These are phyloP conservation scores for Phalacrocorax aristotelis DNA, from an alignment of 2,113 vertebrate genomes.

Conservation along the genomic window DNA sequence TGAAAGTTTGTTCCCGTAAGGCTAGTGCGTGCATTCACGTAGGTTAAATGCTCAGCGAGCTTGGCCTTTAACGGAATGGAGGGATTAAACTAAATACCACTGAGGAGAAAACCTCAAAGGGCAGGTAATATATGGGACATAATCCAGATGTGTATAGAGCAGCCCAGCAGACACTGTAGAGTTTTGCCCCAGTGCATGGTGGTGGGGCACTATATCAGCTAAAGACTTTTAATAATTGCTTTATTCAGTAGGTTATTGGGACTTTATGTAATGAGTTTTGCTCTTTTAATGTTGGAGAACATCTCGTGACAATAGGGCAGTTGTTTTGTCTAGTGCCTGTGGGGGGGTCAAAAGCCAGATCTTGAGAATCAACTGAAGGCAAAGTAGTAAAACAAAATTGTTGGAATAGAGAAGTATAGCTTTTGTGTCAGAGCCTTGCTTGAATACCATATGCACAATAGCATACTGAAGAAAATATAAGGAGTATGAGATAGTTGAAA, in stretches of 20 bases:
- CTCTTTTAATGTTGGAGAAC: neutral
- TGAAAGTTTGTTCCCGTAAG: neutral
- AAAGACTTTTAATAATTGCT: neutral
- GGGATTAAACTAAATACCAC: neutral
- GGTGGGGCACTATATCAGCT: neutral
- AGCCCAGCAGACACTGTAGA: neutral
- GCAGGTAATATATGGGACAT: neutral
- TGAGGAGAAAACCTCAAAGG: neutral
- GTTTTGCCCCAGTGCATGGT: neutral
- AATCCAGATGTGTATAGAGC: neutral
- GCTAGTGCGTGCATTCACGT: accelerated
- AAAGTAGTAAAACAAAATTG: neutral
- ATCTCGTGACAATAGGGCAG: neutral
- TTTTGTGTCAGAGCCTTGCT: neutral
- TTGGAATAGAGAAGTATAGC: neutral
- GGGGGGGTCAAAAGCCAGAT: neutral
- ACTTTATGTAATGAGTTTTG: neutral
- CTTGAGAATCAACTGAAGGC: neutral
- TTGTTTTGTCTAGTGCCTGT: neutral
- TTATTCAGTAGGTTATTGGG: neutral
- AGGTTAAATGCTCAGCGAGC: neutral
- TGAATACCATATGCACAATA: neutral
- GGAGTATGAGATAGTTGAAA: neutral
- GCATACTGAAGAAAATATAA: neutral
- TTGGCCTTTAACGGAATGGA: neutral